phyloP scores from a whole-genome alignment of 2,113 vertebrate genomes.

The Anseranas semipalmata region DNA sequence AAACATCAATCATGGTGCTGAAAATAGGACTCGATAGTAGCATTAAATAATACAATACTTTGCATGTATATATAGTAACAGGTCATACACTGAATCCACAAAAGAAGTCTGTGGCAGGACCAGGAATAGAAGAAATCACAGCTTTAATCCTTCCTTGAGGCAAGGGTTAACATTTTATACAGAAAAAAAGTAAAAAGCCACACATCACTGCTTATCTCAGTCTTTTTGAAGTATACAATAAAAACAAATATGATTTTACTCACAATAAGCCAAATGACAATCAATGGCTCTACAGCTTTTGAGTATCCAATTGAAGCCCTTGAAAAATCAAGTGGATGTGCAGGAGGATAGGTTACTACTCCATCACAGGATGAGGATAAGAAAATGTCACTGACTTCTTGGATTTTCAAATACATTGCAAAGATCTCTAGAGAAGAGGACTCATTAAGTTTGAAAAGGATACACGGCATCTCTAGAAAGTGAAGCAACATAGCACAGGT shows the following conservation, averaged over 20 bases:
- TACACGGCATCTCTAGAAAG: neutral
- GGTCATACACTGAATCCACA: neutral
- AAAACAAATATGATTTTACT: constrained; percentile 12
- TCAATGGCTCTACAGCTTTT: neutral
- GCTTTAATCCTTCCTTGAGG: neutral
- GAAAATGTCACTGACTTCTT: neutral
- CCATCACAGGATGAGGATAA: neutral
- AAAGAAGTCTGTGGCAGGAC: neutral
- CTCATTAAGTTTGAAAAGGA: neutral
- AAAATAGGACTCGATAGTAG: constrained; percentile 14
- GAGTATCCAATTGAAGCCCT: constrained; percentile 13
- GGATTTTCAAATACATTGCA: neutral
- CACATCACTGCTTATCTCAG: neutral
- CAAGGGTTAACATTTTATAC: neutral
- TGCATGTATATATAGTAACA: neutral
- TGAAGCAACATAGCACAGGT: neutral
- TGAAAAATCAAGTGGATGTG: constrained; percentile 13
- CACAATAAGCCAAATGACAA: neutral
- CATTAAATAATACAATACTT: constrained; percentile 26
- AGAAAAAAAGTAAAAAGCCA: neutral
- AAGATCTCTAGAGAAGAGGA: neutral
- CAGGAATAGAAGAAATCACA: neutral
- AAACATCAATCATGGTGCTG: neutral
- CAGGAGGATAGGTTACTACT: neutral
- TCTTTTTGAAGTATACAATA: neutral